Evolutionary conservation across 2,797 vertebrate genomes (phyloP).

Genomic region (Atherinosoma microstoma): DNA sequence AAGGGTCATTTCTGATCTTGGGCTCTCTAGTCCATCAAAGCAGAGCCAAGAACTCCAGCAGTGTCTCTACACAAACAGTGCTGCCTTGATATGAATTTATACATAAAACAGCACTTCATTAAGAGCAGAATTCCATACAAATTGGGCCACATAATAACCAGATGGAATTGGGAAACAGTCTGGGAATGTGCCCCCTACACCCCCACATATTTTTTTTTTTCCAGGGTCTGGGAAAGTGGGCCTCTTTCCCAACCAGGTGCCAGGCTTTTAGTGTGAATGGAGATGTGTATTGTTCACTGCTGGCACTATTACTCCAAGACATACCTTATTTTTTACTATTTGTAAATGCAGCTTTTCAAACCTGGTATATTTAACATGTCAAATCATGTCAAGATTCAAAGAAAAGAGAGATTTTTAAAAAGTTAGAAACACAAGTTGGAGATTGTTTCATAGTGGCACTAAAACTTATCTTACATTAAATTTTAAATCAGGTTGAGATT

Average conservation of each 20-base stretch:
- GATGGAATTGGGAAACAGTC: constrained; percentile 77
- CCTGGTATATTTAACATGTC: neutral
- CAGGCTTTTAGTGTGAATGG: constrained; percentile 48
- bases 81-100: constrained; percentile 50
- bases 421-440: neutral
- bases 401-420: neutral
- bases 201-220: constrained; percentile 42
- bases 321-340: constrained; percentile 2
- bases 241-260: constrained; percentile 70
- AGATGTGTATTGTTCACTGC: constrained; percentile 30
- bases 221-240: constrained; percentile 59
- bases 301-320: constrained; percentile 20
- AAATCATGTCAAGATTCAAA: neutral
- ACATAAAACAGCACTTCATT: constrained; percentile 70
- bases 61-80: constrained; percentile 41
- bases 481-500: neutral
- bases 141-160: constrained; percentile 73
- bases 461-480: neutral
- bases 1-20: constrained; percentile 34
- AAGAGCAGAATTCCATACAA: constrained; percentile 77
- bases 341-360: neutral
- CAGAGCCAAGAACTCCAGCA: constrained; percentile 19
- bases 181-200: constrained; percentile 70
- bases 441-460: neutral
- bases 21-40: constrained; percentile 18